Evolutionary conservation across 2,888 invertebrate genomes (phyloP).

Genomic region (Drosophila austrosaltans): DNA sequence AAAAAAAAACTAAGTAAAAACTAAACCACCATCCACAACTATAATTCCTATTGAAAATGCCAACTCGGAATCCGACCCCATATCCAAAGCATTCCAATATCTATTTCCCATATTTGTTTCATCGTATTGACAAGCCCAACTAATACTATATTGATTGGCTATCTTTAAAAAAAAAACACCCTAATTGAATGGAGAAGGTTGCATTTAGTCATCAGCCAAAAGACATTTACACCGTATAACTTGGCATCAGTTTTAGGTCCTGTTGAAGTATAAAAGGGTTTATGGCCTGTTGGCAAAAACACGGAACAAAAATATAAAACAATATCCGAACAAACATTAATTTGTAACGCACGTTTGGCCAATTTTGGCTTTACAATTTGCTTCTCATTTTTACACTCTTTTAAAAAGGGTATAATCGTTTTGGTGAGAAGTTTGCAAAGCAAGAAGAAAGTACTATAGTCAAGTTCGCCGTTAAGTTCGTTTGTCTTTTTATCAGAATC

Average conservation of each 20-base stretch:
- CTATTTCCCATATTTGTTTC: slow-evolving; percentile 63
- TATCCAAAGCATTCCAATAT: slow-evolving; percentile 46
- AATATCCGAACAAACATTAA: slow-evolving; percentile 79
- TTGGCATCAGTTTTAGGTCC: slow-evolving; percentile 59
- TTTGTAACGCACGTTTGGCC: slow-evolving; percentile 81
- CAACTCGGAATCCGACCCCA: not conserved
- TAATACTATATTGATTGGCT: slow-evolving; percentile 75
- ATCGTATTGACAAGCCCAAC: slow-evolving; percentile 69
- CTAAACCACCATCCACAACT: not conserved
- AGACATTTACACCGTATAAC: slow-evolving; percentile 73
- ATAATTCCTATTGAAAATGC: too few species aligned
- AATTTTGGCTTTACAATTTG: slow-evolving; percentile 73
- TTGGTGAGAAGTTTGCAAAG: too few species aligned
- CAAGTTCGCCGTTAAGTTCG: too few species aligned
- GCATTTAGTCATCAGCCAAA: slow-evolving; percentile 38
- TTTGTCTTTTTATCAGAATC: too few species aligned
- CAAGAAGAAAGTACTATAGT: too few species aligned
- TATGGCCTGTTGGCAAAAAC: slow-evolving; percentile 72
- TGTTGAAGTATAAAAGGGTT: slow-evolving; percentile 79
- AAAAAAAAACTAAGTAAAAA: not conserved
- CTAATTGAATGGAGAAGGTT: slow-evolving; percentile 21
- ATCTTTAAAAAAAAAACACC: slow-evolving; percentile 41
- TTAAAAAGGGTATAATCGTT: too few species aligned
- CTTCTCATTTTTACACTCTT: not conserved
- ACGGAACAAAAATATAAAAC: slow-evolving; percentile 37